Base-by-base conservation (phyloP, 2,888 invertebrate species). In the Ochropleura plecta region DNA sequence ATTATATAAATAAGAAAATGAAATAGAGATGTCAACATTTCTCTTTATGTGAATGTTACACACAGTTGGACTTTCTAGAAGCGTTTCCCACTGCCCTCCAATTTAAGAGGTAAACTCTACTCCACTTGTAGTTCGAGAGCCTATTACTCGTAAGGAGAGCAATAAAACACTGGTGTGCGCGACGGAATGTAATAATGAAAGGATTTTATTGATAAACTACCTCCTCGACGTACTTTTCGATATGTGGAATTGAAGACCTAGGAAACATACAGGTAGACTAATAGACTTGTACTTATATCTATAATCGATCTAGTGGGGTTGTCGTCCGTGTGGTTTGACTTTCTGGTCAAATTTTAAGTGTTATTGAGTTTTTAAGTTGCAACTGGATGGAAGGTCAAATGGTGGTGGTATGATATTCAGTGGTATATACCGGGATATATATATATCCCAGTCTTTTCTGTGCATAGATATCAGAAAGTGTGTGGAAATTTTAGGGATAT, bases 101-200 rank as follows among this genome's bases (percentile, higher is more conserved):
- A 20, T 20, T 51, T 14, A 18, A 30, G 18, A 59, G 20, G 46
- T 55, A 72, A 77, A 82, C 69, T 70, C 73, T 73, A 70, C 70
- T 62, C 82, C 79, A 71, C 59, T 74, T 68, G 63, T 70, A 70
- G 72, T 70, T 78, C 74, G 64, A 77, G 71, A 66, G 59, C 74
- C 60, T 53, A 73, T 83, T 75, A 72, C 69, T 73, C 71, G 51
- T 73, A 73, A 75, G 66, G 46, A 63, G 53, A 51, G 71, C 78
- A 78, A 87, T 86, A 87, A 86, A 86, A 78, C 71, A 83, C 73
- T 78, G 76, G 73, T 84, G 79, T 70, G 76, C 48, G 57, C 81
- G 76, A 79, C 73, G 69, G 67, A 75, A 83, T 81, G 78, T 83
- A 67, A 81, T 79, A 81, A 83, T 83, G 79, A 78, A 66, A 79